Conservation (phyloP, 2,888 invertebrate genomes). For the Tribolium freemani region DNA sequence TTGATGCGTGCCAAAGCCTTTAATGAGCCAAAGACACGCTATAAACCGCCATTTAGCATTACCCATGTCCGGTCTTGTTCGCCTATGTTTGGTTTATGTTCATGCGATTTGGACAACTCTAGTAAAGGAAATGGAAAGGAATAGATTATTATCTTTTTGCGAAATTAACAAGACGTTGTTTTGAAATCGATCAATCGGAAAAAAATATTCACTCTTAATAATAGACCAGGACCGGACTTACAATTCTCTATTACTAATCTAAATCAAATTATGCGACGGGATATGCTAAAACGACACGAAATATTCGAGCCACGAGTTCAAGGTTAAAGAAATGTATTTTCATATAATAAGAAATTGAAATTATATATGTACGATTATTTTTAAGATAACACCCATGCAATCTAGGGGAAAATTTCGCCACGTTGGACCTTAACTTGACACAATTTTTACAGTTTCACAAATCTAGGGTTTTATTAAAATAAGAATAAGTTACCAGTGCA, state of each 20-base stretch:
- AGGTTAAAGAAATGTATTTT: slow-evolving; percentile 27
- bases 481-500: slow-evolving; percentile 1
- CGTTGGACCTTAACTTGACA: background rate
- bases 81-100: slow-evolving; percentile 52
- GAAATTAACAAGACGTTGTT: background rate
- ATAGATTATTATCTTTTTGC: background rate
- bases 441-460: background rate
- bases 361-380: slow-evolving; percentile 21
- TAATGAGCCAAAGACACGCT: slow-evolving; percentile 62
- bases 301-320: slow-evolving; percentile 20
- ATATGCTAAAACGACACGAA: slow-evolving; percentile 19
- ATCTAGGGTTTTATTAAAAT: background rate
- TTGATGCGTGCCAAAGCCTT: slow-evolving; percentile 55
- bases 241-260: background rate
- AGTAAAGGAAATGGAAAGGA: slow-evolving; percentile 6
- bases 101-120: slow-evolving; percentile 40
- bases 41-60: slow-evolving; percentile 58
- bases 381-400: slow-evolving; percentile 31
- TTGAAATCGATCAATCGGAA: background rate
- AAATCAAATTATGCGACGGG: slow-evolving; percentile 20
- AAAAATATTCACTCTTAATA: background rate
- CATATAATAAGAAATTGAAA: slow-evolving; percentile 27
- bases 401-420: background rate
- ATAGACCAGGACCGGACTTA: background rate
- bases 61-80: slow-evolving; percentile 57